Conservation (phyloP, 1,140 invertebrate genomes). For the Trichonephila clavata region DNA sequence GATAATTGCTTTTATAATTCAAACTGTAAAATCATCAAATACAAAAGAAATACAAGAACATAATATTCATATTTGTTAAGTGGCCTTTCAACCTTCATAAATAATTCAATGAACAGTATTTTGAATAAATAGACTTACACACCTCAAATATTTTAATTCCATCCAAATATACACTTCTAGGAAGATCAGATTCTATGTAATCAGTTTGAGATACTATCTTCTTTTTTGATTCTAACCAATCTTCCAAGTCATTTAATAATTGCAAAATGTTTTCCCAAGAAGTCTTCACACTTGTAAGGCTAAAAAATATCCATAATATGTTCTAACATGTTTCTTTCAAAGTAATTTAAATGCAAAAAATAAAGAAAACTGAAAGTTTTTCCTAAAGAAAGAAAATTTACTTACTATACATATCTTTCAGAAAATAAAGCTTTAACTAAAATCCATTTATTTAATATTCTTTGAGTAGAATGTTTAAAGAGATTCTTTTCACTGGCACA, state of each 20-base stretch:
- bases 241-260: constrained; percentile 25
- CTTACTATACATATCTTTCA: constrained; percentile 37
- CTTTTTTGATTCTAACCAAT: constrained; percentile 35
- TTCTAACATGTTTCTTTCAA: background rate
- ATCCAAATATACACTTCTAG: constrained; percentile 62
- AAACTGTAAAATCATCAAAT: background rate
- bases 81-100: too few species aligned
- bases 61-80: background rate
- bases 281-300: background rate
- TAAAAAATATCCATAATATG: background rate
- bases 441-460: background rate
- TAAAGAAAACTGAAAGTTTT: background rate
- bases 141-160: constrained; percentile 68
- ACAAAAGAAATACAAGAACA: background rate
- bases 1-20: too few species aligned
- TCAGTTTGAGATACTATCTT: constrained; percentile 24
- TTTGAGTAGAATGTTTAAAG: constrained; percentile 30
- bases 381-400: background rate
- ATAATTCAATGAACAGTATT: background rate
- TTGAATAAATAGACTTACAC: background rate
- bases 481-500: background rate
- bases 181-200: background rate
- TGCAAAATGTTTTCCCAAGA: constrained; percentile 41
- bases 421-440: background rate
- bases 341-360: background rate